These are phyloP conservation scores for Nipponia nippon DNA, from an alignment of 2,113 vertebrate species.

Conservation along the genomic window DNA sequence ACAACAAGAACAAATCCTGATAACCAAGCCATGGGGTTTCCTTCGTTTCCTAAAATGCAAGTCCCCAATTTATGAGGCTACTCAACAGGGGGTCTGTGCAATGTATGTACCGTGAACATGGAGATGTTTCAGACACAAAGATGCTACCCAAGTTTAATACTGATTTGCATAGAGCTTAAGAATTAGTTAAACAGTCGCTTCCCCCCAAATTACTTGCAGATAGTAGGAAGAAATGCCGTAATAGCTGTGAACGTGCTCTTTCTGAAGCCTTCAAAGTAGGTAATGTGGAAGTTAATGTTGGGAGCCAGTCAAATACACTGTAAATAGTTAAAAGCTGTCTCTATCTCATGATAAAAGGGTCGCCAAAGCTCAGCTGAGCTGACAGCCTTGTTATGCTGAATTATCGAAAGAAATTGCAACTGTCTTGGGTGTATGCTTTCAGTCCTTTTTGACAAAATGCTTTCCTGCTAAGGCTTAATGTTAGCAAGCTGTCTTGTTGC, in stretches of 20 bases:
- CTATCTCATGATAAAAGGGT: not conserved
- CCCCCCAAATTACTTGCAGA: not conserved
- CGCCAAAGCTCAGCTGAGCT: not conserved
- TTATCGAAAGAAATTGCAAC: not conserved
- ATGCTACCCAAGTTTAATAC: not conserved
- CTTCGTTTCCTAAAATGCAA: not conserved
- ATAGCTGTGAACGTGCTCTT: not conserved
- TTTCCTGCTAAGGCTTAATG: not conserved
- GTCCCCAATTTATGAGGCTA: not conserved
- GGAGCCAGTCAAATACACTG: not conserved
- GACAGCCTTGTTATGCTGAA: not conserved
- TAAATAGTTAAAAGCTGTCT: not conserved
- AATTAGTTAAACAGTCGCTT: not conserved
- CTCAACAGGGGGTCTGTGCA: fast-evolving
- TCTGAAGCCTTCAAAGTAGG: not conserved
- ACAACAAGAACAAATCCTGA: not conserved
- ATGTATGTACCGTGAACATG: fast-evolving
- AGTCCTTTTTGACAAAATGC: not conserved
- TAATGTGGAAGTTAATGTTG: not conserved
- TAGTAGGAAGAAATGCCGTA: not conserved
- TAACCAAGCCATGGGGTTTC: not conserved
- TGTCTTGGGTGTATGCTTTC: not conserved
- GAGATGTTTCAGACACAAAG: not conserved
- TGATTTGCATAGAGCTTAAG: not conserved
- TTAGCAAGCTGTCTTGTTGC: not conserved